A percentile compares a stretch with the other conserved stretches of the same genome.
Evolutionary conservation across 2,113 vertebrate genomes (phyloP).

Genomic region (Setophaga petechia): DNA sequence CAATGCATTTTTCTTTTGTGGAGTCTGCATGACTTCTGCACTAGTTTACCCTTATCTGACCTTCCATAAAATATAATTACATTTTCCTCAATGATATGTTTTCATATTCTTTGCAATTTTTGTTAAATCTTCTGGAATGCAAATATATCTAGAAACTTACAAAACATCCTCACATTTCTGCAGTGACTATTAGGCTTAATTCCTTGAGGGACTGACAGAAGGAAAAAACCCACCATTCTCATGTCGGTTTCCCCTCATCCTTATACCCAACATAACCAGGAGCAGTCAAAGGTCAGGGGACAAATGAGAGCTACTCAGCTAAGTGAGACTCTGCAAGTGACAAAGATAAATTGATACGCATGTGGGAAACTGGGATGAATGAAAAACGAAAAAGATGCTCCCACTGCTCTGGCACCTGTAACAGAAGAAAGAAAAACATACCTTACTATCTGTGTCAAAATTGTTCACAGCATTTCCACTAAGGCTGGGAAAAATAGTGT

Average conservation of each 20-base stretch:
- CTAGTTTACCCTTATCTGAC: neutral
- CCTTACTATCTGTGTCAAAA: neutral
- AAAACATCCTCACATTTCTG: neutral
- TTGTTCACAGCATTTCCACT: neutral
- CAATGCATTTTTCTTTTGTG: neutral
- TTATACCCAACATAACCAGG: neutral
- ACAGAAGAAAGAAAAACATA: neutral
- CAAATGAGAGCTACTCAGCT: constrained; percentile 57
- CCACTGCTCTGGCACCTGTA: neutral
- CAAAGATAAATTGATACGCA: constrained; percentile 43
- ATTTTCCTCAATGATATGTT: neutral
- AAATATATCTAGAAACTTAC: neutral
- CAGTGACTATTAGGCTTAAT: neutral
- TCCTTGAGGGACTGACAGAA: neutral
- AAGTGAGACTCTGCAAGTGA: constrained; percentile 41
- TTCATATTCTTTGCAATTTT: neutral
- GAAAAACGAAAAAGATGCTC: constrained; percentile 24
- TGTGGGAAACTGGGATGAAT: constrained; percentile 11
- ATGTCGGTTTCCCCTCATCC: neutral
- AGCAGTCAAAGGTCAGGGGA: constrained; percentile 54
- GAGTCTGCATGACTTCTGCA: neutral
- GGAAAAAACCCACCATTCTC: neutral
- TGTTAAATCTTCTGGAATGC: neutral
- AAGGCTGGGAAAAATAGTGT: neutral
- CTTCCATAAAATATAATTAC: neutral